These are phyloP conservation scores for Pandion haliaetus DNA, from an alignment of 2,113 vertebrate species.

Conservation along the genomic window DNA sequence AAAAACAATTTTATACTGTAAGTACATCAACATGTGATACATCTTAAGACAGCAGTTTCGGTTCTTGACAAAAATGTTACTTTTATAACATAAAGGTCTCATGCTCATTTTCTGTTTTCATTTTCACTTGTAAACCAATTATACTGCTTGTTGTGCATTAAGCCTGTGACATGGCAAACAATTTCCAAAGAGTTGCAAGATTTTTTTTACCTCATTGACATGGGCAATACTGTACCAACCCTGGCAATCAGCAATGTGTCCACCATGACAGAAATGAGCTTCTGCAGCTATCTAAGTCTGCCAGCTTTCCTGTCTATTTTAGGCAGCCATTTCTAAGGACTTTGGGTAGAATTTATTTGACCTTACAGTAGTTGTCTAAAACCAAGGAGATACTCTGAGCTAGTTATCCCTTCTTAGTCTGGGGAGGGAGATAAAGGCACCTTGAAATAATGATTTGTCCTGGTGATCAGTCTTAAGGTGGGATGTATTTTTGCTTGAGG, in stretches of 20 bases:
- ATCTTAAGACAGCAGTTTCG: not conserved
- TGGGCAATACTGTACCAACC: not conserved
- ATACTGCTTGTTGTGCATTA: accelerated
- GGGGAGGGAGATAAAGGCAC: not conserved
- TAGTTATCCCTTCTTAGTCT: not conserved
- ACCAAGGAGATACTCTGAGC: not conserved
- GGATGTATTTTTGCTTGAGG: not conserved
- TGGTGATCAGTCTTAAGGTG: not conserved
- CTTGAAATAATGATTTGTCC: not conserved
- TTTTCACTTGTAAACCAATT: not conserved
- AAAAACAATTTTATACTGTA: not conserved
- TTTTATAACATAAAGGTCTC: not conserved
- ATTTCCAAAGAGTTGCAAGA: not conserved
- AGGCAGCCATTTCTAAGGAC: not conserved
- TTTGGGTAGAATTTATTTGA: not conserved
- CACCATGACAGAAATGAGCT: not conserved
- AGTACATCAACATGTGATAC: not conserved
- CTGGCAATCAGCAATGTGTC: not conserved
- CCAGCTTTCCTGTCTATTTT: not conserved
- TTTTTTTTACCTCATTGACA: not conserved
- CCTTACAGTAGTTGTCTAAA: not conserved
- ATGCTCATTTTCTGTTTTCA: not conserved
- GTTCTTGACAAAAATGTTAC: not conserved
- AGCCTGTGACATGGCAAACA: not conserved
- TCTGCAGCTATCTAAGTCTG: not conserved